Percentiles rank a stretch among this genome's conserved stretches.
Evolutionary conservation across 2,113 vertebrate species (phyloP).

Genomic region (Dromaius novaehollandiae): DNA sequence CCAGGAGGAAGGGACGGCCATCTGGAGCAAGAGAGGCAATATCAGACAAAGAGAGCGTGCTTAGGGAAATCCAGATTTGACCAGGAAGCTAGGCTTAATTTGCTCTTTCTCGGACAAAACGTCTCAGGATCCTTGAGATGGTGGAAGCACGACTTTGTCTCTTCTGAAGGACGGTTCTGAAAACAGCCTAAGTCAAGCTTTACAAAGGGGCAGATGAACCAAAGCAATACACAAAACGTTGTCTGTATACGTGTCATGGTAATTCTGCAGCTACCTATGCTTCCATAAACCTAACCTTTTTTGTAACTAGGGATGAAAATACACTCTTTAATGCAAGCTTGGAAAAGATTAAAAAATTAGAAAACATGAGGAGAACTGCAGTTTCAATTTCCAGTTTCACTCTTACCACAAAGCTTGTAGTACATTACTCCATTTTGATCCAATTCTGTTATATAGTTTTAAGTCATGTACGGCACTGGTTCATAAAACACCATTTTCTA

Average conservation of each 20-base stretch:
- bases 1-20: background rate
- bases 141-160: background rate
- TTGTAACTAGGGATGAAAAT: background rate
- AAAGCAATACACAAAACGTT: background rate
- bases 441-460: constrained; percentile 10
- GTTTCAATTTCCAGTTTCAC: background rate
- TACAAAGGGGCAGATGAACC: background rate
- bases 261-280: background rate
- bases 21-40: background rate
- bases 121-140: background rate
- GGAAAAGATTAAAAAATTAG: background rate
- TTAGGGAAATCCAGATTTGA: background rate
- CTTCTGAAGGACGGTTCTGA: background rate
- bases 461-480: constrained; percentile 11
- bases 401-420: background rate
- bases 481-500: background rate
- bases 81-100: background rate
- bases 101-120: background rate
- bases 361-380: background rate
- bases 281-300: background rate
- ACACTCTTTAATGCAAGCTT: background rate
- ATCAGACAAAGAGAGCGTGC: background rate
- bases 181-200: background rate
- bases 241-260: background rate
- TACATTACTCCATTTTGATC: constrained; percentile 33